Evolutionary conservation across 30 jellyfish, hydroid and myxozoan species (phyloP), one percentile per base, ranked within the genome.

Genomic region (Mastigias papua): DNA sequence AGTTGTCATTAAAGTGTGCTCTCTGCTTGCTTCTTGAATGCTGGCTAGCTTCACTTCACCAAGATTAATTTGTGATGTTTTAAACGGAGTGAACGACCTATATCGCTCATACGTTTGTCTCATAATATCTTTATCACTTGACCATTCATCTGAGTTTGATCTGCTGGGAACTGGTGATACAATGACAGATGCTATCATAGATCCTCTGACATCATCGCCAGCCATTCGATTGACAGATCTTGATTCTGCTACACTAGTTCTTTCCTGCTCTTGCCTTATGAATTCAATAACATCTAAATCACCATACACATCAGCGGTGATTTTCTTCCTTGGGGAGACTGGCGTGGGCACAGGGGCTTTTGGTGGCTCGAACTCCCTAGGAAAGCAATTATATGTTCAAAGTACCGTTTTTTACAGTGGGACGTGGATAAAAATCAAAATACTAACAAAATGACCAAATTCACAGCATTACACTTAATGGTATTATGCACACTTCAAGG

Each of bases 61-160:
- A 0, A 85, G 86, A 31, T 87, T 65, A 10, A 77, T 81, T 16
- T 69, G 76, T 8, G 80, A 84, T 1, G 84, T 70, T 75, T 89
- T 89, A 65, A 89, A 89, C 6, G 97, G 90, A 20, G 97, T 78
- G 78, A 89, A 70, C 13, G 97, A 89, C 30, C 87, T 74, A 66
- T 89, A 89, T 35, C 69, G 73, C 19, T 89, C 97, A 48, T 89
- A 80, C 28, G 97, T 81, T 72, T 81, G 92, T 60, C 89, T 48
- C 66, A 89, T 89, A 30, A 89, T 57, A 62, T 89, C 97, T 35
- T 89, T 73, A 33, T 89, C 93, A 34, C 92, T 89, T 0, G 97
- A 62, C 80, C 79, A 89, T 25, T 89, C 97, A 9, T 34, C 73
- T 5, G 90, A 64, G 78, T 89, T 73, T 42, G 87, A 37, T 28